Base-by-base conservation (phyloP, 1,140 invertebrate species). In the Habropoda laboriosa region DNA sequence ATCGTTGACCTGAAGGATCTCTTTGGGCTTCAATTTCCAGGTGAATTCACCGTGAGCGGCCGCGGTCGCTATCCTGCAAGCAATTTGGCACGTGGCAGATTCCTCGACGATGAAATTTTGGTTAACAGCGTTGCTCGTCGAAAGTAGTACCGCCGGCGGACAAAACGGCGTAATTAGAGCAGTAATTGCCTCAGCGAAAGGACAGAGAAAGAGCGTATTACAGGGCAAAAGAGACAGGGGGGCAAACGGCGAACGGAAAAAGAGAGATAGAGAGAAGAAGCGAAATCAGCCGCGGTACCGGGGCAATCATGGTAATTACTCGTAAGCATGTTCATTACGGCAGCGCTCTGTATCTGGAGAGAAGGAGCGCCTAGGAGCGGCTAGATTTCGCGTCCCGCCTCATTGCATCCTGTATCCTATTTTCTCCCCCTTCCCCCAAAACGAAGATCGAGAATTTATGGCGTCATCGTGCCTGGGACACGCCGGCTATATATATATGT, bases 251-350 rank as follows among this genome's bases (percentile, higher is more conserved):
- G 16, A 0, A 2, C 35, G 12, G 3, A 5, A 16, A 30, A 32
- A 24, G n/a, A 27, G 47, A 68, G 35, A 40, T 45, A 55, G 49
- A 51, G 58, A 55, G 30, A 0, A 4, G 49, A 49, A n/a, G 45
- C 24, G 47, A 68, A 85, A 85, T 85, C 77, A 84, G 61, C 66
- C 47, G 32, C 67, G 75, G 60, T 68, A 70, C 45, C 35, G 27
- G 71, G n/a, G 78, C 82, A 85, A 85, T 85, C 83, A 84, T 85
- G 82, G 82, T 85, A 85, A 85, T 85, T 85, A 85, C 72, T 84
- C 78, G 82, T 38, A 78, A 85, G 82, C 72, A 76, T 84, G 83
- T 85, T 77, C 82, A 84, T 85, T 81, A 77, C 72, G 47, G 32
- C 47, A 64, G 38, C 30, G 57, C 45, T 18, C 51, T 53, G 51